Base-by-base conservation (phyloP, 2,888 invertebrate species). In the Sarcophaga carnaria region DNA sequence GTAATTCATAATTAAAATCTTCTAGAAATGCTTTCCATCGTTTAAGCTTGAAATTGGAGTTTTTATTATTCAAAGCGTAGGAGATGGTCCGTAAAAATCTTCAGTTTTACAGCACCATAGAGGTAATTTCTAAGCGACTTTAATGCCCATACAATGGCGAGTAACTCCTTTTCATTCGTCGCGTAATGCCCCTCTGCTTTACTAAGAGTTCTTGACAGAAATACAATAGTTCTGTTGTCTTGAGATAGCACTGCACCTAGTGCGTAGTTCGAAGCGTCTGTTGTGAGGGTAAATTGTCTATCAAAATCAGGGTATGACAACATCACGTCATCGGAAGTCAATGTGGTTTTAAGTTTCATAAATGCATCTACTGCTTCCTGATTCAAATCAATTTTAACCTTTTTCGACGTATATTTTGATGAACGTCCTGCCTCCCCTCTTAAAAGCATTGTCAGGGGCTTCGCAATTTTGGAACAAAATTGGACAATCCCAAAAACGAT, bases 241-340 rank as follows among this genome's bases (percentile, higher is more conserved):
- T 84, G 88, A 12, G 69, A 64, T 20, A 82, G 54, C 8, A 86
- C 84, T 25, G 83, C 86, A 25, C 81, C 87, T 17, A 85, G 3
- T 1, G 81, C 82, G 25, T 80, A 80, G 6, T 87, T 75, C 0
- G 81, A 85, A 8, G 87, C 81, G 12, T 87, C 85, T 3, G 83
- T 85, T 5, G 79, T 81, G 0, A 85, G 69, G 3, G 74, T 22
- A 69, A 86, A 84, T 17, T 80, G 72, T 67, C 80, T 88, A 1
- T 67, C 54, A 47, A 83, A 88, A 59, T 88, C 80, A 17, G 84
- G 87, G 37, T 84, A 88, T 0, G 80, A 27, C 5, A 88, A 47
- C 20, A 47, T 60, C 22, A 67, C 45, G 64, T 80, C 80, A n/a
- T 80, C 80, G 2, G 49, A 49, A 49, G 72, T 27, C 47, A 80